phyloP scores from a whole-genome alignment of 1,140 invertebrate genomes.

The Stegodyphus mimosarum region DNA sequence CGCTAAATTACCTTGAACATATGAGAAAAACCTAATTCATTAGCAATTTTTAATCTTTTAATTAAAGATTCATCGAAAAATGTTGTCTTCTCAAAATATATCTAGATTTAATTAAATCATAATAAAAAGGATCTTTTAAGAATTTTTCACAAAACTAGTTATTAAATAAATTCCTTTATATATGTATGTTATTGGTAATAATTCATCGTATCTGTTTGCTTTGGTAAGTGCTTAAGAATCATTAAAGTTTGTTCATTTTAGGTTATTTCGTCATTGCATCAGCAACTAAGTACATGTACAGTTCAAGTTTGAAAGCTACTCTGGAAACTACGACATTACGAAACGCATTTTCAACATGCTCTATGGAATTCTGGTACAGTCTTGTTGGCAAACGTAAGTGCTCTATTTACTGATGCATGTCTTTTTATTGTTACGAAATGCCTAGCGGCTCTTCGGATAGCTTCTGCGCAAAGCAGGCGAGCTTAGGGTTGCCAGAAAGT shows the following conservation, averaged over 20 bases:
- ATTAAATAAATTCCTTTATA: background rate
- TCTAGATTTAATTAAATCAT: no score
- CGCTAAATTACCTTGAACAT: no score
- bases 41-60: no score
- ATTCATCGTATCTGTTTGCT: background rate
- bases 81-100: no score
- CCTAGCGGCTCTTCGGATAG: no score
- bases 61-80: no score
- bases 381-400: conserved; percentile 15
- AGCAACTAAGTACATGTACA: background rate
- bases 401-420: background rate
- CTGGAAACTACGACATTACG: conserved; percentile 1
- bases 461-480: no score
- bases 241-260: background rate
- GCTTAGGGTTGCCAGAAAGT: no score
- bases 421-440: background rate
- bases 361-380: conserved; percentile 52
- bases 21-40: no score
- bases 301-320: background rate
- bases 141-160: background rate
- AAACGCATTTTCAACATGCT: conserved; percentile 42
- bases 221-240: no score
- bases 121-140: no score
- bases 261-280: conserved; percentile 18
- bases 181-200: background rate